Conservation (phyloP, 2,797 vertebrate species). For the Hozukius guyotensis region DNA sequence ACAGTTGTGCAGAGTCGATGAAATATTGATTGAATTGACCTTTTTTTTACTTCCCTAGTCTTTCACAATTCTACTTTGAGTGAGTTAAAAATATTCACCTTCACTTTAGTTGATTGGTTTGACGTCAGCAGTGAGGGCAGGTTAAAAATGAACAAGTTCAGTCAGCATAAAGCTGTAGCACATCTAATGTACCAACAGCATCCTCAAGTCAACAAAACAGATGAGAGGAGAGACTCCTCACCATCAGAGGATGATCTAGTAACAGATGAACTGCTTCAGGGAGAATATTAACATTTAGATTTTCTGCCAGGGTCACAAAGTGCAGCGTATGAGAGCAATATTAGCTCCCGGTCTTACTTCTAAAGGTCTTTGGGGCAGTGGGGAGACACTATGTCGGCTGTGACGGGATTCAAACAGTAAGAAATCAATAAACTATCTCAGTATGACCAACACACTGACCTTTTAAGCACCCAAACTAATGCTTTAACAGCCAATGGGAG, state of each 20-base stretch:
- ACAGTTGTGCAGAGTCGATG: not conserved
- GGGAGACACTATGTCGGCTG: conserved; percentile 12
- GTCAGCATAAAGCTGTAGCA: conserved; percentile 17
- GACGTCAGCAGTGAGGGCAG: conserved; percentile 11
- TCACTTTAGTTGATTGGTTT: conserved; percentile 5
- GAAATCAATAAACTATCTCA: conserved; percentile 71
- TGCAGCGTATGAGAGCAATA: not conserved
- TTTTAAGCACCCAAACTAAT: conserved; percentile 39
- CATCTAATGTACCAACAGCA: not conserved
- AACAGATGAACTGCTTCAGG: conserved; percentile 2
- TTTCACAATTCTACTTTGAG: conserved; percentile 15
- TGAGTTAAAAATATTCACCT: conserved; percentile 14
- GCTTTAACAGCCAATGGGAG: conserved; percentile 41
- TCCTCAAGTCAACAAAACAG: conserved; percentile 8
- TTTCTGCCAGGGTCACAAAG: conserved; percentile 16
- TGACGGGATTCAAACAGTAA: conserved; percentile 52
- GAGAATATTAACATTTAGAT: conserved; percentile 15
- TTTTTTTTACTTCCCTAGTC: conserved; percentile 25
- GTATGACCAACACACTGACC: conserved; percentile 50
- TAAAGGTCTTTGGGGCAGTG: conserved; percentile 34
- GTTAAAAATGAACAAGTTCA: conserved; percentile 20
- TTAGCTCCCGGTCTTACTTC: conserved; percentile 23
- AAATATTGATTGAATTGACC: conserved; percentile 31
- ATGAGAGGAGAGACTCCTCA: not conserved
- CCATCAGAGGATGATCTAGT: conserved; percentile 2